Evolutionary conservation across 2,888 invertebrate species (phyloP).

Genomic region (Chrysolina haemoptera): DNA sequence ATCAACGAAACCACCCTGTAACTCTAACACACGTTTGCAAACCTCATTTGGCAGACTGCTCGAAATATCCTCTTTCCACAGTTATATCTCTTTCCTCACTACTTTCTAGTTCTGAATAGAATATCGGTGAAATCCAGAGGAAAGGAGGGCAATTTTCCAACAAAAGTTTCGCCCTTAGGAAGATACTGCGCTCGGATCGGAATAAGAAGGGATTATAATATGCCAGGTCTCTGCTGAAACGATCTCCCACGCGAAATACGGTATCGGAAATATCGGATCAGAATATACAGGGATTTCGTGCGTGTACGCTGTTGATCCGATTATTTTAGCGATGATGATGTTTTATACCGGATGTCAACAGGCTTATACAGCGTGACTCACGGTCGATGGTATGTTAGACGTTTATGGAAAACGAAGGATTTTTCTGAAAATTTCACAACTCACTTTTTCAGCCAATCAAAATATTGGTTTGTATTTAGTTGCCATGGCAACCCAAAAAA

Average conservation of each 20-base stretch:
- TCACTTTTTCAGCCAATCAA: too few relatives aligned
- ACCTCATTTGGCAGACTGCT: conserved; percentile 4
- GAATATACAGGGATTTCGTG: conserved; percentile 3
- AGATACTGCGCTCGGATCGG: neutral
- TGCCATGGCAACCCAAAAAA: too few relatives aligned
- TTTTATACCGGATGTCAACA: too few relatives aligned
- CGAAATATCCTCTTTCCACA: neutral
- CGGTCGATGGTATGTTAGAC: too few relatives aligned
- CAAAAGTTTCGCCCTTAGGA: conserved; percentile 9
- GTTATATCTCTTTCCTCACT: neutral
- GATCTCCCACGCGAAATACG: neutral
- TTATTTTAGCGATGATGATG: neutral
- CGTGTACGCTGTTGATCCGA: neutral
- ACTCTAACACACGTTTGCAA: neutral
- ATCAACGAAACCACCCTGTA: neutral
- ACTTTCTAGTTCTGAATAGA: conserved; percentile 3
- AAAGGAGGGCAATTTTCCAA: conserved; percentile 12
- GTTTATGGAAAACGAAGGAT: too few relatives aligned
- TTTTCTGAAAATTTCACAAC: too few relatives aligned
- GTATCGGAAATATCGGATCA: neutral
- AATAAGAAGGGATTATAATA: conserved; percentile 14
- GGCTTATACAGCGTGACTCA: too few relatives aligned
- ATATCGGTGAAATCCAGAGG: conserved; percentile 7
- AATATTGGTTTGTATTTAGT: too few relatives aligned
- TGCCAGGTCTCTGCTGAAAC: neutral